Evolutionary conservation across 2,113 vertebrate genomes (phyloP).

Genomic region (Phainopepla nitens): DNA sequence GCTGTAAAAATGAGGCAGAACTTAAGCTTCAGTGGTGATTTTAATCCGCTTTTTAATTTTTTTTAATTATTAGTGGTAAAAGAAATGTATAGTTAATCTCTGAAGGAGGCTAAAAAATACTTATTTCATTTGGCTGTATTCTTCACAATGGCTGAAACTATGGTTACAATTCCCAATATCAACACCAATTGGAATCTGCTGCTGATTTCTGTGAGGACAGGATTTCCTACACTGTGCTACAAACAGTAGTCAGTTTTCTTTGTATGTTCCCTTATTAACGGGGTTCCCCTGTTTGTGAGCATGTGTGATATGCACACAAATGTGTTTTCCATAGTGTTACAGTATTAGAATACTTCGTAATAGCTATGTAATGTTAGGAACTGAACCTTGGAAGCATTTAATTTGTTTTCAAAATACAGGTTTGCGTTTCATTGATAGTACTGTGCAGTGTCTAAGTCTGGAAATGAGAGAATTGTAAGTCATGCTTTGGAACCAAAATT

Average conservation of each 20-base stretch:
- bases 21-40: neutral
- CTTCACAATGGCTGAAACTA: neutral
- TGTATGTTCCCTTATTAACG: neutral
- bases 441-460: neutral
- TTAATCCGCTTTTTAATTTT: neutral
- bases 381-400: neutral
- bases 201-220: neutral
- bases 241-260: neutral
- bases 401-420: neutral
- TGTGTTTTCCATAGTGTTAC: neutral
- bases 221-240: neutral
- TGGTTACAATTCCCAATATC: neutral
- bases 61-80: rapidly evolving
- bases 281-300: neutral
- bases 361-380: neutral
- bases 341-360: neutral
- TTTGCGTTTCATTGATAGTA: neutral
- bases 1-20: neutral
- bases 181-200: neutral
- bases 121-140: neutral
- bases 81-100: neutral
- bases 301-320: neutral
- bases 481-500: neutral
- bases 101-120: neutral
- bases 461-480: neutral